Percentiles rank a stretch among this genome's conserved stretches.
Conservation (phyloP, 2,888 invertebrate genomes). For the Uropetala carovei region DNA sequence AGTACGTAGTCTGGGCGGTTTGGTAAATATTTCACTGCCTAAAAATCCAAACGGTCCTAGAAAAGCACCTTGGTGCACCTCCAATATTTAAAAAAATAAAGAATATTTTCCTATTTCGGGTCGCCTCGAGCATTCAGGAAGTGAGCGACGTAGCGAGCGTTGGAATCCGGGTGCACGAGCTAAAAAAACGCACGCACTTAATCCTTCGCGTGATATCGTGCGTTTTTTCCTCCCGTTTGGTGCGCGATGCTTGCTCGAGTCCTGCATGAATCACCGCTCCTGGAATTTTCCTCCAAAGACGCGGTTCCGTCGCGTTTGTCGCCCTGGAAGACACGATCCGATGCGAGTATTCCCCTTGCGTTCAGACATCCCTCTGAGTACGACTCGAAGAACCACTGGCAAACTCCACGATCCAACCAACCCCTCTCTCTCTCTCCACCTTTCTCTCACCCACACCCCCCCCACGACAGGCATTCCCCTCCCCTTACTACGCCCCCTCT, state of each 20-base stretch:
- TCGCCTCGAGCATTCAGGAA: background rate
- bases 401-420: constrained; percentile 24
- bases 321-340: constrained; percentile 3
- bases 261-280: background rate
- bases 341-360: constrained; percentile 48
- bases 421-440: constrained; percentile 3
- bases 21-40: background rate
- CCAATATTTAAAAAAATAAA: too few relatives aligned
- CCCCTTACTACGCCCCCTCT: background rate
- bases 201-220: background rate
- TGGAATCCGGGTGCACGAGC: background rate
- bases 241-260: background rate
- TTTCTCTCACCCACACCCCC: constrained; percentile 27
- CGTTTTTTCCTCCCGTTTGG: background rate
- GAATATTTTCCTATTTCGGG: too few relatives aligned
- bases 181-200: background rate
- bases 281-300: background rate
- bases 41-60: background rate
- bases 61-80: background rate
- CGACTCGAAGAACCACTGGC: constrained; percentile 56
- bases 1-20: background rate
- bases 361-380: constrained; percentile 50
- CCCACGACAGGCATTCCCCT: background rate
- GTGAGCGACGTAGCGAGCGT: background rate
- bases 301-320: background rate